Evolutionary conservation across 2,888 invertebrate species (phyloP).

Genomic region (Aricia artaxerxes): DNA sequence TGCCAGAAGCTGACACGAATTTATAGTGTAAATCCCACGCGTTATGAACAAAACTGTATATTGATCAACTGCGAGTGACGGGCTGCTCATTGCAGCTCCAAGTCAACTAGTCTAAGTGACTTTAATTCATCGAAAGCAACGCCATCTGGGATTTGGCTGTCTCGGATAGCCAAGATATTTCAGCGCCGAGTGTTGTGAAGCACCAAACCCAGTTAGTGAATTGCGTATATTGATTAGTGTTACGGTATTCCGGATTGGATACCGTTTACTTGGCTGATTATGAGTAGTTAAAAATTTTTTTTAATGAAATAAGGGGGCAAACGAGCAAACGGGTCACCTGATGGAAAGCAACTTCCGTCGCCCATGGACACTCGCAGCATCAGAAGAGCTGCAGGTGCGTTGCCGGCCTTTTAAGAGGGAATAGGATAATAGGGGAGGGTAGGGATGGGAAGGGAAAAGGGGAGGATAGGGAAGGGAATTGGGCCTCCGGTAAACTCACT

Average conservation of each 20-base stretch:
- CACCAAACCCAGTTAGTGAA: constrained; percentile 33
- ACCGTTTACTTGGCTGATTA: not conserved
- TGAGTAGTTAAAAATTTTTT: not conserved
- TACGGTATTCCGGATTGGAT: not conserved
- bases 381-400: too few species aligned
- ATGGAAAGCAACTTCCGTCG: too few species aligned
- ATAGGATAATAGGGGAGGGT: too few species aligned
- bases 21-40: not conserved
- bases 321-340: too few species aligned
- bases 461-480: too few species aligned
- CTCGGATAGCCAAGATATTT: constrained; percentile 52
- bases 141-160: constrained; percentile 49
- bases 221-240: constrained; percentile 14
- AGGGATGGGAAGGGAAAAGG: too few species aligned
- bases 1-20: not conserved
- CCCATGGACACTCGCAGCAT: too few species aligned
- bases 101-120: constrained; percentile 33
- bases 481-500: too few species aligned
- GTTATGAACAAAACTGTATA: constrained; percentile 17
- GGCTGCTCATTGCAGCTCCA: constrained; percentile 40
- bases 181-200: constrained; percentile 41
- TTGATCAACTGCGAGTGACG: constrained; percentile 28
- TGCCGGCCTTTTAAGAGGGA: too few species aligned
- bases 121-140: constrained; percentile 35
- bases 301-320: too few species aligned